These are phyloP conservation scores for Trematocara caparti DNA, from an alignment of 2,797 vertebrate genomes.

Conservation along the genomic window DNA sequence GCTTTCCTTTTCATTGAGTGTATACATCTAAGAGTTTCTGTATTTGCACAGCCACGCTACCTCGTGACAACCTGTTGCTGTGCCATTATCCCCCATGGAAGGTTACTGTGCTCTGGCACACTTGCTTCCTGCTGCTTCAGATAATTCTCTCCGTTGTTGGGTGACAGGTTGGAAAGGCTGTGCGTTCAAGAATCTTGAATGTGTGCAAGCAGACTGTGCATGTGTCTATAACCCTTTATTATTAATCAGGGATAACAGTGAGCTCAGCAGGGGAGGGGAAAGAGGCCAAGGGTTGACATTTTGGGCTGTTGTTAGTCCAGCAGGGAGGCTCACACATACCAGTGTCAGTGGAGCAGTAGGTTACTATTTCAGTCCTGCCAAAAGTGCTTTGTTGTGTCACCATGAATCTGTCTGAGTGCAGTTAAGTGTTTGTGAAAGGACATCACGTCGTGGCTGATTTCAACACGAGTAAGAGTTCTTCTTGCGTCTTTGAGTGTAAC, in stretches of 20 bases:
- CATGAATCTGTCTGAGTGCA: not conserved
- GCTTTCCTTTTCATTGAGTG: constrained; percentile 23
- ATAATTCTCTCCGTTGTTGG: constrained; percentile 23
- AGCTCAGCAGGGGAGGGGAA: constrained; percentile 32
- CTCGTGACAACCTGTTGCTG: constrained; percentile 39
- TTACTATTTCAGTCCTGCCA: constrained; percentile 37
- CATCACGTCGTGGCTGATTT: not conserved
- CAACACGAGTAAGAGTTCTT: not conserved
- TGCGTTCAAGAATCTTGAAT: not conserved
- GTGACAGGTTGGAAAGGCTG: not conserved
- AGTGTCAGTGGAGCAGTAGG: constrained; percentile 38
- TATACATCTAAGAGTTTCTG: constrained; percentile 2
- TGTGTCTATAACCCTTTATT: constrained; percentile 39
- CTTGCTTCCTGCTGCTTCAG: constrained; percentile 6
- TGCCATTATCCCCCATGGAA: constrained; percentile 23
- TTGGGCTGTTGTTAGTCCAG: constrained; percentile 39
- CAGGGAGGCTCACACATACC: constrained; percentile 16
- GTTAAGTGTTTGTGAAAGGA: not conserved
- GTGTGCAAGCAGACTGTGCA: not conserved
- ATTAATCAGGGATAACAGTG: constrained; percentile 45
- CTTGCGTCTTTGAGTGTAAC: not conserved
- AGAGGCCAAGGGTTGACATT: constrained; percentile 55
- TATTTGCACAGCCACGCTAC: constrained; percentile 41
- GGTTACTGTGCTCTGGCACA: constrained; percentile 7
- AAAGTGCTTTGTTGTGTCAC: constrained; percentile 37